Evolutionary conservation across 2,888 invertebrate genomes (phyloP).

Genomic region (Cephalotes varians): DNA sequence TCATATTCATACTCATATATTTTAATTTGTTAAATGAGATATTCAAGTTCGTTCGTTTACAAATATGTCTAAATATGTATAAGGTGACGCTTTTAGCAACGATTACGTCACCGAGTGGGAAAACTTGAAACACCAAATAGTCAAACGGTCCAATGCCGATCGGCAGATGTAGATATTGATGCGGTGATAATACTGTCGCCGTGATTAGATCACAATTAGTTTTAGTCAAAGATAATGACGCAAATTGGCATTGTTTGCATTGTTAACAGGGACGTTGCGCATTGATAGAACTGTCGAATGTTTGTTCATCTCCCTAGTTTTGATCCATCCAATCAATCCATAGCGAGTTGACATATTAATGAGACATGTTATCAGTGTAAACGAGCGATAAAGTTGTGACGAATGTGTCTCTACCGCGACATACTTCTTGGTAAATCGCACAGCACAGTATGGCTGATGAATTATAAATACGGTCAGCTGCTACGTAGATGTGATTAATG

Average conservation of each 20-base stretch:
- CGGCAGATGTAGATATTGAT: conserved; percentile 17
- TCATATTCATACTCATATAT: background rate
- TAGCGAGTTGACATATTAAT: conserved; percentile 37
- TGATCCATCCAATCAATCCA: conserved; percentile 20
- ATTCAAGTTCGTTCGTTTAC: background rate
- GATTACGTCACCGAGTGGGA: background rate
- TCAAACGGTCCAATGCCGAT: background rate
- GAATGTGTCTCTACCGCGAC: conserved; percentile 52
- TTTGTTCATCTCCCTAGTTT: background rate
- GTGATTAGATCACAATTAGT: conserved; percentile 49
- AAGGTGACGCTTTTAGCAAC: background rate
- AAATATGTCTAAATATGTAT: background rate
- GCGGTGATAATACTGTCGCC: conserved; percentile 25
- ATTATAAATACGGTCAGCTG: conserved; percentile 79
- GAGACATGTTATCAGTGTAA: conserved; percentile 26
- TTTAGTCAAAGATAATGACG: conserved; percentile 40
- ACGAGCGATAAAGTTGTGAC: conserved; percentile 41
- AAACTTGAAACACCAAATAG: background rate
- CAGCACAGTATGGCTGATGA: conserved; percentile 80
- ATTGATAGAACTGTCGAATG: conserved; percentile 34
- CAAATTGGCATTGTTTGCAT: conserved; percentile 38
- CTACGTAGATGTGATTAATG: conserved; percentile 77
- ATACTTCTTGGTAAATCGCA: conserved; percentile 18
- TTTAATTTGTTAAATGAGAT: background rate
- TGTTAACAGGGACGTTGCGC: conserved; percentile 31